Percentiles rank a stretch among this genome's conserved stretches.
Evolutionary conservation across 2,113 vertebrate species (phyloP).

Genomic region (Willisornis vidua): DNA sequence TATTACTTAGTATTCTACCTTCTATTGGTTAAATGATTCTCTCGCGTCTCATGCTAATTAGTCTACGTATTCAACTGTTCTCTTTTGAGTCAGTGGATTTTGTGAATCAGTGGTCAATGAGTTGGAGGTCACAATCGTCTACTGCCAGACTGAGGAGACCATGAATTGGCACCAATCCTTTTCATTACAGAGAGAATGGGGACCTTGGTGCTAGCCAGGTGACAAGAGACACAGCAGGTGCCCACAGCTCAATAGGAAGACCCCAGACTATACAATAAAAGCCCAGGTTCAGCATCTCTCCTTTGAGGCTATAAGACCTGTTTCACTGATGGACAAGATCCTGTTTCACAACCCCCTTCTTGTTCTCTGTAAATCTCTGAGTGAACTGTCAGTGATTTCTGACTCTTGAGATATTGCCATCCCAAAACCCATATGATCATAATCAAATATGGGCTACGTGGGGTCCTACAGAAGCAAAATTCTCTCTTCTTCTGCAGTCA

Average conservation of each 20-base stretch:
- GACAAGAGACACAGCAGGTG: not conserved
- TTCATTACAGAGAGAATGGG: too few relatives aligned
- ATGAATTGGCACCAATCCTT: not conserved
- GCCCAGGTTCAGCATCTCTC: not conserved
- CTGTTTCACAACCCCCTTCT: not conserved
- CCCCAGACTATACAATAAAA: not conserved
- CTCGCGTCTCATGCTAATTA: not conserved
- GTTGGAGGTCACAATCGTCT: not conserved
- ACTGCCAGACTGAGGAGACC: rapidly evolving
- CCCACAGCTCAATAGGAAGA: not conserved
- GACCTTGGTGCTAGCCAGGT: not conserved
- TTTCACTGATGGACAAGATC: not conserved
- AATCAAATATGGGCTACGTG: not conserved
- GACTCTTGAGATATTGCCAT: rapidly evolving
- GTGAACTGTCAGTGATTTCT: not conserved
- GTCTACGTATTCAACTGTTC: not conserved
- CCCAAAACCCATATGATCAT: rapidly evolving
- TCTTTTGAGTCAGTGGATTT: rapidly evolving
- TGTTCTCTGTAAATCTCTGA: not conserved
- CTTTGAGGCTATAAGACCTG: not conserved
- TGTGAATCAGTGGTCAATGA: not conserved
- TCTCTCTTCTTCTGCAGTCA: not conserved
- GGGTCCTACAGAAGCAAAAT: not conserved
- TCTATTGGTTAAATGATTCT: not conserved
- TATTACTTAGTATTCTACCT: too few relatives aligned